Conservation (phyloP, 2,113 vertebrate genomes). For the Scalopus aquaticus region DNA sequence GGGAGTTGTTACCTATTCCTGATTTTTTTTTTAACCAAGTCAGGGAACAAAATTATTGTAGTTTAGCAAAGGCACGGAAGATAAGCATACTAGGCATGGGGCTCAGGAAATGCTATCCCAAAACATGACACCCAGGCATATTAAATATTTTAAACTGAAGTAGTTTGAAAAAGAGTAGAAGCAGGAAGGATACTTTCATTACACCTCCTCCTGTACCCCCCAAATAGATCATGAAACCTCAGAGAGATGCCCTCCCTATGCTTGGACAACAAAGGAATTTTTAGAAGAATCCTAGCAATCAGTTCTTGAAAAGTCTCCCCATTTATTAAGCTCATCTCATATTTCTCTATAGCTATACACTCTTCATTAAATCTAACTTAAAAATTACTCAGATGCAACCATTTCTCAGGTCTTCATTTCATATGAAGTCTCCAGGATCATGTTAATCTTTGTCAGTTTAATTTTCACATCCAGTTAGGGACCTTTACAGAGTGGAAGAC, state of each 20-base stretch:
- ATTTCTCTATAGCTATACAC: neutral
- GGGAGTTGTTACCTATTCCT: neutral
- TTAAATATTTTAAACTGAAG: neutral
- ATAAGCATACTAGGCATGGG: neutral
- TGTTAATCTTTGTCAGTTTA: neutral
- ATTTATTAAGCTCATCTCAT: neutral
- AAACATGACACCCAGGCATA: neutral
- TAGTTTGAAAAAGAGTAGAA: neutral
- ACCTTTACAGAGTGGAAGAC: neutral
- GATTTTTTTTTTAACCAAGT: neutral
- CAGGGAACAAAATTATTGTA: slow-evolving; percentile 46
- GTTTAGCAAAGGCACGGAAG: slow-evolving; percentile 19
- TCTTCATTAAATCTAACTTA: neutral
- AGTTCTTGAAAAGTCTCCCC: neutral
- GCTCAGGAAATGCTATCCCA: neutral
- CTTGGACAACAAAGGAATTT: neutral
- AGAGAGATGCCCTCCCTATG: neutral
- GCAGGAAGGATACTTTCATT: neutral
- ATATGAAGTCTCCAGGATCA: neutral
- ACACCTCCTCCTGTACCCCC: neutral
- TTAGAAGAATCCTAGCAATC: neutral
- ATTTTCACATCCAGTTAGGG: neutral
- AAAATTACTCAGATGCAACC: neutral
- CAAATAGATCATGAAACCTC: neutral
- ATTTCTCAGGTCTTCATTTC: neutral